phyloP scores from a whole-genome alignment of 1,140 invertebrate species.

The Drosophila pruinosa region DNA sequence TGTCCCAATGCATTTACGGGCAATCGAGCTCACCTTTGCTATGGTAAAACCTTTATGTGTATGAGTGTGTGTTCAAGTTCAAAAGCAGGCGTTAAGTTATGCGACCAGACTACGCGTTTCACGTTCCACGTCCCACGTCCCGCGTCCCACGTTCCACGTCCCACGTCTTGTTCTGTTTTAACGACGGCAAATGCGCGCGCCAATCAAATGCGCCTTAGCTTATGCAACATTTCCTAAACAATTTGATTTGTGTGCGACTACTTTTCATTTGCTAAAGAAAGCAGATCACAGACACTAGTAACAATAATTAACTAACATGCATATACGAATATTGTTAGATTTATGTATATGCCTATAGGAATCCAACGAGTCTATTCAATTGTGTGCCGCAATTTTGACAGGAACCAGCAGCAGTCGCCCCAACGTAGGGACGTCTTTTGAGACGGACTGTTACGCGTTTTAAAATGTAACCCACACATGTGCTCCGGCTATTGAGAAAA shows the following conservation, averaged over 20 bases:
- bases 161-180: conserved; percentile 14
- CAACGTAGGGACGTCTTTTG: conserved; percentile 97
- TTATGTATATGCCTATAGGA: conserved; percentile 1
- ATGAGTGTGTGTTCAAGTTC: conserved; percentile 46
- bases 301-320: neutral
- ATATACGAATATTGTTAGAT: neutral
- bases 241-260: conserved; percentile 21
- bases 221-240: conserved; percentile 69
- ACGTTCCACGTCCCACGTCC: conserved; percentile 2
- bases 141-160: conserved; percentile 12
- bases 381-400: conserved; percentile 1
- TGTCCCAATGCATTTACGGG: conserved; percentile 57
- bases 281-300: conserved; percentile 39
- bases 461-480: conserved; percentile 97
- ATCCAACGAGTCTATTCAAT: neutral
- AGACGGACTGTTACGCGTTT: conserved; percentile 96
- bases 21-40: conserved; percentile 70
- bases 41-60: conserved; percentile 16
- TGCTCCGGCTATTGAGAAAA: conserved; percentile 83
- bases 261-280: conserved; percentile 16
- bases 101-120: conserved; percentile 21
- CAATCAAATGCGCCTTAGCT: conserved; percentile 74
- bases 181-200: conserved; percentile 73
- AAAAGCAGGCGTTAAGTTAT: conserved; percentile 61
- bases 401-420: conserved; percentile 91